A percentile compares a stretch with the other conserved stretches of the same genome.
phyloP scores from a whole-genome alignment of 2,888 invertebrate genomes.

The Epinotia demarniana region DNA sequence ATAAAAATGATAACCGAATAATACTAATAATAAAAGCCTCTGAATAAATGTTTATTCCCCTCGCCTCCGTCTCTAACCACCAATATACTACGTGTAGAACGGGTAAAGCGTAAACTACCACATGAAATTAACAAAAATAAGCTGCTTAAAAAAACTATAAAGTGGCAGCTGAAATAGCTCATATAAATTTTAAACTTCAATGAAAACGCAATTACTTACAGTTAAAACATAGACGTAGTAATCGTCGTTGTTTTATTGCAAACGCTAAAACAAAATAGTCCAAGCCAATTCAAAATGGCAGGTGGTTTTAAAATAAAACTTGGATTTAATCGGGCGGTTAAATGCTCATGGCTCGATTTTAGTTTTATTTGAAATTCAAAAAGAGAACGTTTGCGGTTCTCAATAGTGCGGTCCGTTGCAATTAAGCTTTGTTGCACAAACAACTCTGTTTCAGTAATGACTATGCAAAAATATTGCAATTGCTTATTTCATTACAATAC shows the following conservation, averaged over 20 bases:
- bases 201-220: neutral
- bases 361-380: conserved; percentile 23
- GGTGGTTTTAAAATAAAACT: conserved; percentile 15
- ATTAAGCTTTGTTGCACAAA: conserved; percentile 11
- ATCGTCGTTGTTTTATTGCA: neutral
- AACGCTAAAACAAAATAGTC: conserved; percentile 1
- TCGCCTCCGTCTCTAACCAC: no score
- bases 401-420: conserved; percentile 14
- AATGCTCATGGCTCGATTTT: conserved; percentile 29
- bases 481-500: no score
- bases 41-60: no score
- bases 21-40: no score
- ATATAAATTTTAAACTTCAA: no score
- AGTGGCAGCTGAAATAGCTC: no score
- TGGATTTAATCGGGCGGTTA: conserved; percentile 4
- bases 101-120: no score
- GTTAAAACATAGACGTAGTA: neutral
- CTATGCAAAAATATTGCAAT: neutral
- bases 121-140: no score
- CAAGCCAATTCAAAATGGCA: neutral
- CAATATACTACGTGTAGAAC: no score
- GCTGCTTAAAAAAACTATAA: no score
- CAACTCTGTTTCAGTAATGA: neutral
- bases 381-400: conserved; percentile 16
- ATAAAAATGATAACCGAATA: no score